Percentiles rank a stretch among this genome's conserved stretches.
Evolutionary conservation across 2,797 vertebrate species (phyloP).

Genomic region (Hypotaenidia okinawae): DNA sequence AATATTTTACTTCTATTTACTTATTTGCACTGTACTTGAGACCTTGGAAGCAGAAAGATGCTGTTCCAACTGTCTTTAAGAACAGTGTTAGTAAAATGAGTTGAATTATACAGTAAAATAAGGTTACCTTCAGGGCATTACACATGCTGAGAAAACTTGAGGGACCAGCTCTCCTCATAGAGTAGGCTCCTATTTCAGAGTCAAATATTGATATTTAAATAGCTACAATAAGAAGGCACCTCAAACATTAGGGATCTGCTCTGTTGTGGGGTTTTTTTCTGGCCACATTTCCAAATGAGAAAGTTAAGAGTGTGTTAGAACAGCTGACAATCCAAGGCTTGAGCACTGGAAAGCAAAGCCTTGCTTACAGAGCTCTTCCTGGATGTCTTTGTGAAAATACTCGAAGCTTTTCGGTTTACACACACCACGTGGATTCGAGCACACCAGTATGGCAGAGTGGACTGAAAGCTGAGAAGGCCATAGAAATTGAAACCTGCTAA

Average conservation of each 20-base stretch:
- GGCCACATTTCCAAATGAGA: neutral
- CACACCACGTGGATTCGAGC: neutral
- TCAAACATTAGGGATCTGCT: neutral
- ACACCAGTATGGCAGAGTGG: neutral
- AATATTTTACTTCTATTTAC: neutral
- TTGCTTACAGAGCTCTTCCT: constrained; percentile 3
- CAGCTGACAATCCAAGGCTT: neutral
- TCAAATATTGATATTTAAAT: neutral
- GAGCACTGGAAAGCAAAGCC: neutral
- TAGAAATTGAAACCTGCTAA: neutral
- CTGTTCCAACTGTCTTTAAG: neutral
- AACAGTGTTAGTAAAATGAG: neutral
- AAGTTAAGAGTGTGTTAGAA: neutral
- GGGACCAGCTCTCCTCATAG: neutral
- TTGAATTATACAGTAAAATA: neutral
- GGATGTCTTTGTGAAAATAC: constrained; percentile 49
- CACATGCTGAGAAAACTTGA: neutral
- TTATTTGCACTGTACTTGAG: neutral
- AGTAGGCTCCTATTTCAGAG: neutral
- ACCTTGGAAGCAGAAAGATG: neutral
- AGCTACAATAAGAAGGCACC: neutral
- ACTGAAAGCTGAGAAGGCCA: neutral
- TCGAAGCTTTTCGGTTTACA: neutral
- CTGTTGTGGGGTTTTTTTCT: neutral
- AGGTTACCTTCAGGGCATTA: neutral